phyloP scores from a whole-genome alignment of 2,113 vertebrate species.

The Upupa epops region DNA sequence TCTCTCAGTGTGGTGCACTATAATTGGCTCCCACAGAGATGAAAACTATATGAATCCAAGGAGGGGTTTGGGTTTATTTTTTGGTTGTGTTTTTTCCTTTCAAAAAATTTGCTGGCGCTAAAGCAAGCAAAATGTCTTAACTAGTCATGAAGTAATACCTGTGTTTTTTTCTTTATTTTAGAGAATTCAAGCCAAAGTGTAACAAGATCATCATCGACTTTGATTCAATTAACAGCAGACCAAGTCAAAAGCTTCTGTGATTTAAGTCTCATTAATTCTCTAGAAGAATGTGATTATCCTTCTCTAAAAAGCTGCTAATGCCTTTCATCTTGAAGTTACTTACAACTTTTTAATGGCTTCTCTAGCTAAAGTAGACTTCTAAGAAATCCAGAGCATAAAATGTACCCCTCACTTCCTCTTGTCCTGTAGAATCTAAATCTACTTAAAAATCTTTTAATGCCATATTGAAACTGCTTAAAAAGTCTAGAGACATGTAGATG shows the following conservation, averaged over 20 bases:
- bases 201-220: slow-evolving; percentile 86
- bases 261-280: slow-evolving; percentile 58
- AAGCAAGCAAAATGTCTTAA: slow-evolving; percentile 71
- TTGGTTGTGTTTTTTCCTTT: not conserved
- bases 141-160: slow-evolving; percentile 31
- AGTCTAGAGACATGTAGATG: not conserved
- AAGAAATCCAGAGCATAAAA: slow-evolving; percentile 34
- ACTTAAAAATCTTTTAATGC: not conserved
- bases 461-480: slow-evolving; percentile 15
- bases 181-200: slow-evolving; percentile 84
- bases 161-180: slow-evolving; percentile 63
- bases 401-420: not conserved
- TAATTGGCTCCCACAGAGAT: slow-evolving; percentile 78
- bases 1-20: slow-evolving; percentile 66
- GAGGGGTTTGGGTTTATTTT: not conserved
- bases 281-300: slow-evolving; percentile 61
- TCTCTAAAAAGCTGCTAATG: slow-evolving; percentile 63
- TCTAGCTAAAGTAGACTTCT: slow-evolving; percentile 26
- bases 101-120: slow-evolving; percentile 59
- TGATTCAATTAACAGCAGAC: slow-evolving; percentile 82
- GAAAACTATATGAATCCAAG: slow-evolving; percentile 57
- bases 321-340: slow-evolving; percentile 72
- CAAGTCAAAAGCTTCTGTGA: slow-evolving; percentile 72
- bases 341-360: slow-evolving; percentile 64
- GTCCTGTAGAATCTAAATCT: slow-evolving; percentile 32